Conservation (phyloP, 2,797 vertebrate species). For the Poecilia picta region DNA sequence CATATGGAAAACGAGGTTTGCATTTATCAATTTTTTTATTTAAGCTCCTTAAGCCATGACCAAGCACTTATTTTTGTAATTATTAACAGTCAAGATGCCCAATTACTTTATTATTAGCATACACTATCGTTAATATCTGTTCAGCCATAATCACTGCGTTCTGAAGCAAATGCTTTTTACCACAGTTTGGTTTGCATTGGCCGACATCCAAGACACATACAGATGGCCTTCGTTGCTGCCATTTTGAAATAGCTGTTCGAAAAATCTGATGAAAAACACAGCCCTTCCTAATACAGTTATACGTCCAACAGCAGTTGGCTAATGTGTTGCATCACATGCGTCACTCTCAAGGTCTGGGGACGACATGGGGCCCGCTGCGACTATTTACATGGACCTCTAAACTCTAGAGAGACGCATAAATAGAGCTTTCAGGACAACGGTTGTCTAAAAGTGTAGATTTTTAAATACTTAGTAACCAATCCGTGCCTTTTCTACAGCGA, state of each 20-base stretch:
- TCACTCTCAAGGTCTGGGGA: too few relatives aligned
- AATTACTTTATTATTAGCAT: slow-evolving; percentile 15
- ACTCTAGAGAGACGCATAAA: too few relatives aligned
- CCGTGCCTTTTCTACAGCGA: not conserved
- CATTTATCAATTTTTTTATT: slow-evolving; percentile 4
- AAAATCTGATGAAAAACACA: slow-evolving; percentile 17
- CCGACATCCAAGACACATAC: slow-evolving; percentile 10
- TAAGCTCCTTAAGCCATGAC: slow-evolving; percentile 8
- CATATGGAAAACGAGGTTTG: not conserved
- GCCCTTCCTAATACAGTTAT: slow-evolving; percentile 11
- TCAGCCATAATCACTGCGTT: not conserved
- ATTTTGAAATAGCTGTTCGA: slow-evolving; percentile 1
- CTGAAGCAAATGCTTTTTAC: slow-evolving; percentile 16
- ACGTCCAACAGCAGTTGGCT: slow-evolving; percentile 24
- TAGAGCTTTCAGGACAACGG: too few relatives aligned
- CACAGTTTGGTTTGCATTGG: slow-evolving; percentile 1
- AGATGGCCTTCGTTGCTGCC: not conserved
- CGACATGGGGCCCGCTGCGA: too few relatives aligned
- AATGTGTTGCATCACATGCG: slow-evolving; percentile 16
- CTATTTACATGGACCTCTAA: too few relatives aligned
- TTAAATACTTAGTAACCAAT: not conserved
- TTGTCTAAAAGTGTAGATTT: not conserved
- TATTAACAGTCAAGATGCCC: slow-evolving; percentile 5
- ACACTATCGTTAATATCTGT: not conserved
- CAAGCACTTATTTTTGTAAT: not conserved